Evolutionary conservation across 1,140 invertebrate genomes (phyloP).

Genomic region (Steinernema khuongi): DNA sequence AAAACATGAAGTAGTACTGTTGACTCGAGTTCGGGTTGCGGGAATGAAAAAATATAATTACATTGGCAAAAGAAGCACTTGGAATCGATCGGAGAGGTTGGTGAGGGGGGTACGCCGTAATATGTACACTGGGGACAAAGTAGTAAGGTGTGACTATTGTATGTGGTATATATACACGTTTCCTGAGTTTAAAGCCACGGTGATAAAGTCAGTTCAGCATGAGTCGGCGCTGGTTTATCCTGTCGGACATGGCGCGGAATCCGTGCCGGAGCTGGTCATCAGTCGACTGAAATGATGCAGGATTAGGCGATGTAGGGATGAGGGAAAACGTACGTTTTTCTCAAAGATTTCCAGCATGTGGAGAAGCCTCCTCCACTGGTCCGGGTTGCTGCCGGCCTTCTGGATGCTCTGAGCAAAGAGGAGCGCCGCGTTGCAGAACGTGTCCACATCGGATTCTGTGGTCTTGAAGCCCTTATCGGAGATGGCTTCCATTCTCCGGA

Average conservation of each 20-base stretch:
- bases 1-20: no score
- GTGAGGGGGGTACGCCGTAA: no score
- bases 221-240: neutral
- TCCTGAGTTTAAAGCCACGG: neutral
- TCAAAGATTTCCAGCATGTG: neutral
- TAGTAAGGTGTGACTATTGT: no score
- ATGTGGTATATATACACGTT: no score
- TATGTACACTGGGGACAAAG: neutral
- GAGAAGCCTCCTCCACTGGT: neutral
- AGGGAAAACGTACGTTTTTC: neutral
- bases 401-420: neutral
- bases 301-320: neutral
- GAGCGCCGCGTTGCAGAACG: neutral
- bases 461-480: neutral
- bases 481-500: neutral
- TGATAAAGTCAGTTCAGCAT: neutral
- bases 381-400: neutral
- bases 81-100: no score
- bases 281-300: neutral
- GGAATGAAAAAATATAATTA: neutral
- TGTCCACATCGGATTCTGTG: neutral
- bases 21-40: no score
- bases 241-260: neutral
- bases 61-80: no score
- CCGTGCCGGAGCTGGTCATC: neutral